phyloP scores from a whole-genome alignment of 2,797 vertebrate genomes.

The Rhabdophis nuchalis region DNA sequence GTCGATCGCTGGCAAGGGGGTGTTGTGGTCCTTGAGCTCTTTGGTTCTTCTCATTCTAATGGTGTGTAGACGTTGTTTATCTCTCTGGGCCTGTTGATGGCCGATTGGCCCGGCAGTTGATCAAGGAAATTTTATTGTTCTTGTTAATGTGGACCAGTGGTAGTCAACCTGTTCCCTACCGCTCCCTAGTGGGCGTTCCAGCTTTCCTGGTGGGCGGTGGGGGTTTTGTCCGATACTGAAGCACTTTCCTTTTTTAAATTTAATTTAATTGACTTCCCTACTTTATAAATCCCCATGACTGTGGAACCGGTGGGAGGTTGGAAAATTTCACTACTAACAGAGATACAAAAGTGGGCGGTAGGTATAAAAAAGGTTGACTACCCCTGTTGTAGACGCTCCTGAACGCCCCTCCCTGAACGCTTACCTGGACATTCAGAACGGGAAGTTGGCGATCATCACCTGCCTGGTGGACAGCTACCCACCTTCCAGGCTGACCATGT shows the following conservation, averaged over 20 bases:
- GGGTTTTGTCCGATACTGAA: too few relatives aligned
- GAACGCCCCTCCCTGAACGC: conserved; percentile 47
- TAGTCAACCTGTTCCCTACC: too few relatives aligned
- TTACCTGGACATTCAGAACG: conserved; percentile 64
- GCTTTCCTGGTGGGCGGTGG: too few relatives aligned
- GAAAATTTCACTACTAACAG: too few relatives aligned
- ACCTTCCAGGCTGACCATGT: conserved; percentile 48
- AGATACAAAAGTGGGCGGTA: too few relatives aligned
- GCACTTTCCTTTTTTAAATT: too few relatives aligned
- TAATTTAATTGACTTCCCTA: too few relatives aligned
- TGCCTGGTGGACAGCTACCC: conserved; percentile 67
- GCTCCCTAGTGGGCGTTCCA: too few relatives aligned
- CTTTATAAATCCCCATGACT: too few relatives aligned
- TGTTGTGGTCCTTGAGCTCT: not conserved
- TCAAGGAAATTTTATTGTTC: not conserved
- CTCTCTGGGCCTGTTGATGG: not conserved
- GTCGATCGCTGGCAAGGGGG: not conserved
- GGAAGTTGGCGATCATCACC: conserved; percentile 57
- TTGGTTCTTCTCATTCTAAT: not conserved
- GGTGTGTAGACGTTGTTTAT: not conserved
- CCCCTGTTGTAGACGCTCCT: conserved; percentile 66
- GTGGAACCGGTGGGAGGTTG: too few relatives aligned
- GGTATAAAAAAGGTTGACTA: too few relatives aligned
- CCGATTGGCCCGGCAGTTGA: not conserved
- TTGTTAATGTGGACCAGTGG: conserved; percentile 44